phyloP scores from a whole-genome alignment of 2,797 vertebrate species.

The Discoglossus pictus region DNA sequence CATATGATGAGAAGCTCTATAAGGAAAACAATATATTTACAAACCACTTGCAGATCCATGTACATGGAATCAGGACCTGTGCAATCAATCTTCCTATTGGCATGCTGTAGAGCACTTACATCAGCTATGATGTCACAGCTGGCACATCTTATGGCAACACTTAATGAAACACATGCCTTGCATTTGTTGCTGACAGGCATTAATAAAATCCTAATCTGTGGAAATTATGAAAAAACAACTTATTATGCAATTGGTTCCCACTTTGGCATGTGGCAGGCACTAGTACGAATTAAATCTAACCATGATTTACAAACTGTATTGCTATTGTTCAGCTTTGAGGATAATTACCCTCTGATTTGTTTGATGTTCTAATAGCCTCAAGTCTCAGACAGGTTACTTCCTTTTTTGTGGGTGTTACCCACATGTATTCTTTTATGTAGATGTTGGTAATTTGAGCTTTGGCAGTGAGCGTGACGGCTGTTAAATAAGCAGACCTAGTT shows the following conservation, averaged over 20 bases:
- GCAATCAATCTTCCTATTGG: constrained; percentile 56
- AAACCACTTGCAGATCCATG: constrained; percentile 51
- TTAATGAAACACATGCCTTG: constrained; percentile 71
- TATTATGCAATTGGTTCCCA: constrained; percentile 77
- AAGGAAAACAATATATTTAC: constrained; percentile 46
- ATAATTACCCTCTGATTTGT: constrained; percentile 48
- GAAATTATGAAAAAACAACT: constrained; percentile 78
- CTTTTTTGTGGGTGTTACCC: constrained; percentile 40
- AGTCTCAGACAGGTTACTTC: constrained; percentile 53
- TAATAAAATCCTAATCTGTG: constrained; percentile 83
- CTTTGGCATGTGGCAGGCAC: constrained; percentile 74
- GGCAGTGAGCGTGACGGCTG: constrained; percentile 50
- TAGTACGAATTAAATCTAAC: constrained; percentile 63
- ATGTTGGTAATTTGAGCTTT: constrained; percentile 46
- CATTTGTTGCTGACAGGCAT: constrained; percentile 81
- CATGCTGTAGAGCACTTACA: constrained; percentile 56
- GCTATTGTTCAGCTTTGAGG: constrained; percentile 57
- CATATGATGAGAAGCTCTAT: constrained; percentile 38
- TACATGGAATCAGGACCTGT: constrained; percentile 48
- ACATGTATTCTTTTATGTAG: constrained; percentile 46
- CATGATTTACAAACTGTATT: constrained; percentile 62
- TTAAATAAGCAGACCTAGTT: constrained; percentile 52
- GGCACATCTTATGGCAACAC: constrained; percentile 60
- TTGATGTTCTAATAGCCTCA: constrained; percentile 66
- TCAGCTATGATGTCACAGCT: constrained; percentile 61